Base-by-base conservation (phyloP, 2,797 vertebrate genomes). In the Mus caroli region DNA sequence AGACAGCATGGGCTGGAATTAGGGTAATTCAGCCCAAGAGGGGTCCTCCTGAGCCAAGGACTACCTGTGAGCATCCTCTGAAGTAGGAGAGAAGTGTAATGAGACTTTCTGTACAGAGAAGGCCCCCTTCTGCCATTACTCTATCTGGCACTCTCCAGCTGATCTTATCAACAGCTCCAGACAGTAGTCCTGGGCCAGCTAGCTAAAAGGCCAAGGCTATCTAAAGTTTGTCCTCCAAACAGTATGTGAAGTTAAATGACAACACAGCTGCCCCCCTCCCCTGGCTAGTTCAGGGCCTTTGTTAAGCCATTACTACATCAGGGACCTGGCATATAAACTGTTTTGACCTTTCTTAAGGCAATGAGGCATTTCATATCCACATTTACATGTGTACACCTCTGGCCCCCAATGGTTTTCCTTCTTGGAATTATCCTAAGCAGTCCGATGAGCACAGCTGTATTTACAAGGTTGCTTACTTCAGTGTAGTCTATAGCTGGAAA, bases 1-100 rank as follows among this genome's bases (percentile, higher is more conserved):
- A 91, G 77, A 71, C 91, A 94, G 83, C 94, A 94, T 94, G 96
- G 67, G 92, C 88, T 34, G 67, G 93, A 95, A 97, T 96, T 94
- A 96, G 79, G 82, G 62, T 96, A 94, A 97, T 95, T 94, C 90
- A 96, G 93, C 75, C 79, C 95, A 93, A 91, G 94, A 95, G 84
- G 67, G 40, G 54, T 89, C 91, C 91, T 91, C 95, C 46, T 5
- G 58, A 90, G 86, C 5, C 90, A 92, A 5, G 4, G 19, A 90
- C 92, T 79, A 79, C 92, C 92, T 94, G 88, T 37, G 78, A 92
- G 88, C 43, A 10, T 31, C 0, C 2, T 56, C 62, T 12, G 73
- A 69, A 34, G 73, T 6, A 9, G 24, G 6, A 40, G 67, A 94
- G 84, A 67, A 88, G 92, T n/a, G 80, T 86, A 91, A 91, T 28